Base-by-base conservation (phyloP, 2,113 vertebrate genomes). In the Ptychochromis oligacanthus region DNA sequence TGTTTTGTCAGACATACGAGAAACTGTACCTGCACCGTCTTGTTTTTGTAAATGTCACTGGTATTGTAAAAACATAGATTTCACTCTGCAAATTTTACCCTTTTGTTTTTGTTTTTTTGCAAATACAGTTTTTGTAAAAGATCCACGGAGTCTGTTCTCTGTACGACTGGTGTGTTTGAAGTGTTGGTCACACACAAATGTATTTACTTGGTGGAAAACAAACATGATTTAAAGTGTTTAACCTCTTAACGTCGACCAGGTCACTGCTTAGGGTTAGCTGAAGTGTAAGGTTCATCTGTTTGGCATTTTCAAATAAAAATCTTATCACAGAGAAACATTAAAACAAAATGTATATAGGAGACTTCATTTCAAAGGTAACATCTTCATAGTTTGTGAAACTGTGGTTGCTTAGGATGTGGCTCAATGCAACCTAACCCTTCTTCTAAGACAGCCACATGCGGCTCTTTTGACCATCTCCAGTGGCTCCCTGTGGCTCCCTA, bases 51-150 rank as follows among this genome's bases (percentile, higher is more conserved):
- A 85, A 93, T 90, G 90, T 93, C 86, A 89, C 88, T 94, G 89
- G 82, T 92, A 81, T 93, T 93, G 89, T 88, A 89, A 87, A 92
- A 91, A 89, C 75, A 90, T 70, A 87, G 77, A 91, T 57, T 92
- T 88, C 80, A 91, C 79, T 76, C 87, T 88, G 80, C 80, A 89
- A 83, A 92, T 81, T 40, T 85, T 80, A 74, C 57, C 80, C n/a
- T n/a, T n/a, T n/a, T n/a, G n/a, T n/a, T n/a, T n/a, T n/a, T n/a
- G n/a, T 72, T 80, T 76, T 80, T 90, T 93, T 89, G 86, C 85
- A 94, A 95, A 96, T 95, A 94, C 92, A 95, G 59, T 93, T 90
- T 95, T 95, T 93, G 78, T 87, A 85, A 91, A 92, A 87, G 67
- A 7, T 17, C 15, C 7, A 0, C 14, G 11, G 17, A 34, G 67